Conservation (phyloP, 2,113 vertebrate genomes). For the Entelurus aequoreus region DNA sequence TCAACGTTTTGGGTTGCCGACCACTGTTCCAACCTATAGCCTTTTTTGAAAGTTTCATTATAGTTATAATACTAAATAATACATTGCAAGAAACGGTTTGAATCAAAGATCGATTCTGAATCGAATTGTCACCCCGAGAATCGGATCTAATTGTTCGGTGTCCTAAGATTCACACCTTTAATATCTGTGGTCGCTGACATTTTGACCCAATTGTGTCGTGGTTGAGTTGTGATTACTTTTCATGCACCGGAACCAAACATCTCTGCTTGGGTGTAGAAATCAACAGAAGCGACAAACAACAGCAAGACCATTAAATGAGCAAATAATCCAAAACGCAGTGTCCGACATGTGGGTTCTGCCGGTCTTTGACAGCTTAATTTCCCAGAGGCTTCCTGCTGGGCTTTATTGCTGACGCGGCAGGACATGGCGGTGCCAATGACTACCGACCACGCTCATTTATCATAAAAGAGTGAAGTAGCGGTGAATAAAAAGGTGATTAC, state of each 20-base stretch:
- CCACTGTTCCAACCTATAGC: too few species aligned
- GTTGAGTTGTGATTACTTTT: neutral
- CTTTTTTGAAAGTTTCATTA: too few species aligned
- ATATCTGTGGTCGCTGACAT: too few species aligned
- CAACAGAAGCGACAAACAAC: neutral
- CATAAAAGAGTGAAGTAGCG: neutral
- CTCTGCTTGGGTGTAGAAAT: neutral
- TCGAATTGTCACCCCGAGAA: too few species aligned
- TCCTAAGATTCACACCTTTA: too few species aligned
- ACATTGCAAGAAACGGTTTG: too few species aligned
- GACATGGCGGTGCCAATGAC: slow-evolving; percentile 5
- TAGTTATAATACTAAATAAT: too few species aligned
- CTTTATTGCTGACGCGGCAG: slow-evolving; percentile 8
- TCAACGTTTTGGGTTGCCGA: too few species aligned
- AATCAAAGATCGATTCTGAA: too few species aligned
- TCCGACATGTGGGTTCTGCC: neutral
- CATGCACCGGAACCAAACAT: neutral
- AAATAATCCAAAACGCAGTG: neutral
- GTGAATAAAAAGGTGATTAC: slow-evolving; percentile 12
- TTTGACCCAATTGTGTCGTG: too few species aligned
- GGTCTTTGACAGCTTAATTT: slow-evolving; percentile 18
- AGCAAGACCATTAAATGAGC: neutral
- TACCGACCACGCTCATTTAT: slow-evolving; percentile 26
- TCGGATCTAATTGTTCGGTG: too few species aligned
- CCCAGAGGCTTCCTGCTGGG: slow-evolving; percentile 1